These are phyloP conservation scores for Pristiophorus japonicus DNA, from an alignment of 2,113 vertebrate species.

Conservation along the genomic window DNA sequence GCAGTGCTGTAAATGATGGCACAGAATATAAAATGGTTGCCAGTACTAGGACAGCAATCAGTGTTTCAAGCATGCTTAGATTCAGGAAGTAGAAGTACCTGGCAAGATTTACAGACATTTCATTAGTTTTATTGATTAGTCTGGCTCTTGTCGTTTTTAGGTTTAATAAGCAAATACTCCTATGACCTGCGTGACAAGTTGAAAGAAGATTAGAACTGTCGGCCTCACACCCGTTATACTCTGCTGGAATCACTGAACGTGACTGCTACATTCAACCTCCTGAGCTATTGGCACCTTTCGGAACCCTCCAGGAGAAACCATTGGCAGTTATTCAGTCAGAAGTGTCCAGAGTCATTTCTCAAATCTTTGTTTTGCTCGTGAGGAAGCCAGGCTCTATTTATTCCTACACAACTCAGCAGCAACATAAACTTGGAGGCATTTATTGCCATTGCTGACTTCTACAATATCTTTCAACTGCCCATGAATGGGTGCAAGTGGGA, in stretches of 20 bases:
- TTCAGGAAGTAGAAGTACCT: background rate
- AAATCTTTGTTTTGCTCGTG: background rate
- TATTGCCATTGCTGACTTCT: background rate
- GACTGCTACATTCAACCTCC: background rate
- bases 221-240: background rate
- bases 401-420: background rate
- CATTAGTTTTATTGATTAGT: background rate
- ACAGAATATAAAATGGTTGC: background rate
- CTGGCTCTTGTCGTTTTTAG: background rate
- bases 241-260: background rate
- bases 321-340: background rate
- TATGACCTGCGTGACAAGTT: background rate
- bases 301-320: too few relatives aligned
- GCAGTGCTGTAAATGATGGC: background rate
- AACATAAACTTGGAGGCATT: background rate
- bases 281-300: background rate
- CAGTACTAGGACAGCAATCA: background rate
- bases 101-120: background rate
- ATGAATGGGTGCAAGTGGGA: background rate
- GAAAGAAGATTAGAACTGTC: background rate
- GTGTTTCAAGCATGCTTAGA: background rate
- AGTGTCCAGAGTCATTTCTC: background rate
- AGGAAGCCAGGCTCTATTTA: background rate
- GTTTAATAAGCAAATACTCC: background rate
- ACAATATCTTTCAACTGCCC: background rate